Conservation (phyloP, 2,113 vertebrate species). For the Reinhardtius hippoglossoides region DNA sequence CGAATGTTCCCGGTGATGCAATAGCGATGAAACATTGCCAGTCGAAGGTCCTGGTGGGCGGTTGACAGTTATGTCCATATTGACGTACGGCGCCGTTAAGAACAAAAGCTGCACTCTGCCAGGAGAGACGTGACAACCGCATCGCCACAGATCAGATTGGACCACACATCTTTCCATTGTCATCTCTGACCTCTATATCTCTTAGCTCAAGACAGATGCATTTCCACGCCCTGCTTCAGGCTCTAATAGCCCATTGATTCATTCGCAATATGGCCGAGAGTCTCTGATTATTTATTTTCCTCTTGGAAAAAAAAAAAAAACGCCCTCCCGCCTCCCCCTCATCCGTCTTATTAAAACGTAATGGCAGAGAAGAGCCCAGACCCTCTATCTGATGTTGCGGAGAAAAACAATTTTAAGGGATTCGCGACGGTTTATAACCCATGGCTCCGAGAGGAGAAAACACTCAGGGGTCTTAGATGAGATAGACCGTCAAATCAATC, state of each 20-base stretch:
- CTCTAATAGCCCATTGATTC: conserved; percentile 81
- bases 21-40: conserved; percentile 64
- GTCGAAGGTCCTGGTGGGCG: conserved; percentile 50
- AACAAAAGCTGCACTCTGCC: conserved; percentile 67
- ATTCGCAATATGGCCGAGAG: conserved; percentile 66
- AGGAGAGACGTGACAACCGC: conserved; percentile 64
- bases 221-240: conserved; percentile 70
- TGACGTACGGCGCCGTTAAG: conserved; percentile 75
- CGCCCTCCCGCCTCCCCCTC: conserved; percentile 47
- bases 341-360: conserved; percentile 79
- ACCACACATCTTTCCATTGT: conserved; percentile 62
- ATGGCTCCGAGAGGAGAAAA: conserved; percentile 56
- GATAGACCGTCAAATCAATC: conserved; percentile 76
- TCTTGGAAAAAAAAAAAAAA: conserved; percentile 43
- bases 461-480: conserved; percentile 73
- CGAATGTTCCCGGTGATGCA: conserved; percentile 60
- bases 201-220: conserved; percentile 69
- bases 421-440: conserved; percentile 69
- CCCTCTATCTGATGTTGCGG: conserved; percentile 66
- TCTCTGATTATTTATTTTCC: conserved; percentile 80
- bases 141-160: conserved; percentile 46
- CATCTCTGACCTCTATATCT: conserved; percentile 76
- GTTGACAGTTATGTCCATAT: conserved; percentile 75
- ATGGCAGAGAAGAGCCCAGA: conserved; percentile 53
- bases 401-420: conserved; percentile 79